phyloP scores from a whole-genome alignment of 2,797 vertebrate species.

The Erethizon dorsatum region DNA sequence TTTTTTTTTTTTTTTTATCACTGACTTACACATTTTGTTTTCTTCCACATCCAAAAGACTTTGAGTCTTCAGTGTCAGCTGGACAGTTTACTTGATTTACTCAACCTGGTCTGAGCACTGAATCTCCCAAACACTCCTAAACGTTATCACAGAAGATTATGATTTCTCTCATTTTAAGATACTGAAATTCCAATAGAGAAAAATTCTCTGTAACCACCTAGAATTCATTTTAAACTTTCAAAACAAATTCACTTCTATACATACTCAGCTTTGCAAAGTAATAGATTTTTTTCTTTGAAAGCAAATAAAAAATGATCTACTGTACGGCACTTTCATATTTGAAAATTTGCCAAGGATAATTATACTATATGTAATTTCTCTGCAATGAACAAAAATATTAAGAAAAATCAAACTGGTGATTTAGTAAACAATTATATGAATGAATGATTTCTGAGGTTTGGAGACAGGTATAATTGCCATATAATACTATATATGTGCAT shows the following conservation, averaged over 20 bases:
- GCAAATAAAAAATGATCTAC: constrained; percentile 39
- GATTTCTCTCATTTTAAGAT: constrained; percentile 4
- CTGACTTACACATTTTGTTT: constrained; percentile 39
- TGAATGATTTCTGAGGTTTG: neutral
- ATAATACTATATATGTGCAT: neutral
- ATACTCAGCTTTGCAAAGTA: neutral
- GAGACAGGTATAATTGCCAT: neutral
- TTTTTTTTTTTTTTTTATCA: neutral
- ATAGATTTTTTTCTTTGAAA: constrained; percentile 38
- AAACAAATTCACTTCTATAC: constrained; percentile 54
- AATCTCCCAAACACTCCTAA: neutral
- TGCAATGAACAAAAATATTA: constrained; percentile 39
- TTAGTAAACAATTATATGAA: constrained; percentile 14
- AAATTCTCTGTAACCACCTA: constrained; percentile 44
- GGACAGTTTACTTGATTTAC: constrained; percentile 38
- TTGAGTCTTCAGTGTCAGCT: neutral
- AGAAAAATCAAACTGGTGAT: constrained; percentile 39
- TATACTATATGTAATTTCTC: constrained; percentile 62
- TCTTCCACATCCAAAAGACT: neutral
- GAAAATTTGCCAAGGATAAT: constrained; percentile 58
- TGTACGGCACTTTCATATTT: neutral
- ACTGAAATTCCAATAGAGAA: constrained; percentile 31
- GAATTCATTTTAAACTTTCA: constrained; percentile 53
- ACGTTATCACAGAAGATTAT: constrained; percentile 31
- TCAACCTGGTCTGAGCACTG: neutral